A percentile compares a stretch with the other conserved stretches of the same genome.
Conservation (phyloP, 1,140 invertebrate genomes). For the Mycetomoellerius zeteki region DNA sequence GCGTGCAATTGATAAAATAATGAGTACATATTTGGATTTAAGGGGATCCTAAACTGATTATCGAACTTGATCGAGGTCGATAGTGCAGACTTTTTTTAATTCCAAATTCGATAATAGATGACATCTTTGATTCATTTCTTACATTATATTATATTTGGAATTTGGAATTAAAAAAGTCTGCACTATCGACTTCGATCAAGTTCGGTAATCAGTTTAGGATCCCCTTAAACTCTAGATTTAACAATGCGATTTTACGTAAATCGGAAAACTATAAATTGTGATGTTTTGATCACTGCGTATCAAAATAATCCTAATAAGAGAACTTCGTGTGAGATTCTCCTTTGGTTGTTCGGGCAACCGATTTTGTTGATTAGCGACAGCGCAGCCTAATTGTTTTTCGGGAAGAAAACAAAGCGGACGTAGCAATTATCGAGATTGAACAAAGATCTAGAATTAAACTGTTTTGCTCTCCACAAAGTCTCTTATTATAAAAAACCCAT, state of each 20-base stretch:
- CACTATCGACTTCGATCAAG: no score
- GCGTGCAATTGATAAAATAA: neutral
- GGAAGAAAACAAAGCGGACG: neutral
- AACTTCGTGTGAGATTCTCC: neutral
- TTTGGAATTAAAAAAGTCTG: no score
- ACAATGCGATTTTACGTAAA: neutral
- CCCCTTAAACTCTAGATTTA: neutral
- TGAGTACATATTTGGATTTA: neutral
- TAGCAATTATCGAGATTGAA: neutral
- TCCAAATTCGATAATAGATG: no score
- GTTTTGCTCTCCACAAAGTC: neutral
- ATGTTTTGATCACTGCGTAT: neutral
- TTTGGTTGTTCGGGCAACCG: conserved; percentile 43
- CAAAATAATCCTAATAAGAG: neutral
- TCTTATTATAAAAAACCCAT: neutral
- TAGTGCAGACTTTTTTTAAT: no score
- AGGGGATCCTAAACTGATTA: no score
- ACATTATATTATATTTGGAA: no score
- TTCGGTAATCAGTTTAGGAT: no score
- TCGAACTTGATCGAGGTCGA: no score
- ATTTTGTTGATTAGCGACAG: conserved; percentile 23
- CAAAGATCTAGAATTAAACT: neutral
- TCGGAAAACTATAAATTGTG: neutral
- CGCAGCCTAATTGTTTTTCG: conserved; percentile 4
- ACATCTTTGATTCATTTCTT: no score